Base-by-base conservation (phyloP, 1,140 invertebrate species). In the Bactericera cockerelli region DNA sequence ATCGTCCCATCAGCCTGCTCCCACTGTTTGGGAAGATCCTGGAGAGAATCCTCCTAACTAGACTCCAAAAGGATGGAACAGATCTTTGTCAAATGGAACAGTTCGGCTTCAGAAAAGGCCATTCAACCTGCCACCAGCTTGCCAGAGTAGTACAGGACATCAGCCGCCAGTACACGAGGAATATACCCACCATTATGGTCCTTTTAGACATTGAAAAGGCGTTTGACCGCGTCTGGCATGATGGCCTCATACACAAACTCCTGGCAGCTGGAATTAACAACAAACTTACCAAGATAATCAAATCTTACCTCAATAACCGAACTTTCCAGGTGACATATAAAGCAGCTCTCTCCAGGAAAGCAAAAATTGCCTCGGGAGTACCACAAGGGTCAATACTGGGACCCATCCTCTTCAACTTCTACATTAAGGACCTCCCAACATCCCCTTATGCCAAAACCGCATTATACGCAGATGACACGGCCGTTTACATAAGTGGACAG, bases 171-270 rank as follows among this genome's bases (percentile, higher is more conserved):
- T 49, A 49, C 42, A 49, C n/a, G n/a, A 19, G 42, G 42, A 49
- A 49, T n/a, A 16, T 10, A 49, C 19, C 42, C 42, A 49, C 42
- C n/a, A n/a, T 22, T 49, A 22, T 49, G 42, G 19, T 49, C 22
- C 22, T 49, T 8, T n/a, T 49, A 4, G 42, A 49, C 22, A n/a
- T 49, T 4, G 42, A 49, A n/a, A 49, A 49, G 42, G 42, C 42
- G 4, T 49, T 49, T 49, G 42, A 49, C 22, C 6, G 22, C 8
- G 42, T 49, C 22, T 49, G 42, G 42, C 4, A n/a, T 4, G 53
- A 60, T 28, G 59, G 59, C 10, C 59, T 60, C 6, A 16, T 56
- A 10, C 38, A 26, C 31, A 60, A 60, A 56, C 26, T 60, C 26
- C 11, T 26, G 14, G 33, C 33, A 56, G 25, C 56, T 16, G 22